phyloP scores from a whole-genome alignment of 2,113 vertebrate genomes.

The Lophius piscatorius region DNA sequence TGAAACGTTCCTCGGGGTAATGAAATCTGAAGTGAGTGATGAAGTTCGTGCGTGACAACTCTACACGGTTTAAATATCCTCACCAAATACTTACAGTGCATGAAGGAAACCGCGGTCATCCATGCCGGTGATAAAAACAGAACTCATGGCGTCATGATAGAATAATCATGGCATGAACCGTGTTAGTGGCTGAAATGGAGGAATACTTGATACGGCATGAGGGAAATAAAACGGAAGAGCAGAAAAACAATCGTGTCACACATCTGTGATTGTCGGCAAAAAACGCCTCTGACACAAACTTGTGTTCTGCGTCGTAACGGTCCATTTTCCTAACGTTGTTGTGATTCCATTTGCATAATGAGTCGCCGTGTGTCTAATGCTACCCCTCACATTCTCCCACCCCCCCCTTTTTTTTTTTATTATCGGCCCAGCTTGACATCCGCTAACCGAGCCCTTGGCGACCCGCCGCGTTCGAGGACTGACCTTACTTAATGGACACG shows the following conservation, averaged over 20 bases:
- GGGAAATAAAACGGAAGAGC: not conserved
- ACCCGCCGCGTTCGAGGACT: constrained; percentile 44
- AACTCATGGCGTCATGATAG: no score
- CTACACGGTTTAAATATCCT: no score
- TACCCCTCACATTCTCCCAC: not conserved
- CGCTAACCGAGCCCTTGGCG: constrained; percentile 61
- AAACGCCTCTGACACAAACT: constrained; percentile 19
- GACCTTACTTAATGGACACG: constrained; percentile 46
- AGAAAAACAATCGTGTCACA: constrained; percentile 41
- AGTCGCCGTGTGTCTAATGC: no score
- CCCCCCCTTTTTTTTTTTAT: constrained; percentile 38
- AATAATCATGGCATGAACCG: constrained; percentile 7
- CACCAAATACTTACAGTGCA: no score
- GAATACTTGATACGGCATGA: constrained; percentile 24
- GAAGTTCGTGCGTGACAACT: no score
- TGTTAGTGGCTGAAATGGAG: constrained; percentile 24
- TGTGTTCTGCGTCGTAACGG: constrained; percentile 20
- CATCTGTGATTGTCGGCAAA: constrained; percentile 36
- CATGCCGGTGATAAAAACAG: no score
- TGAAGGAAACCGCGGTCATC: no score
- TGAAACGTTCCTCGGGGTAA: no score
- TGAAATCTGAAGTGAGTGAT: no score
- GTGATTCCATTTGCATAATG: constrained; percentile 47
- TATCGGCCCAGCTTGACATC: constrained; percentile 68
- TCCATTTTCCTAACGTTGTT: constrained; percentile 39